Conservation (phyloP, 1,140 invertebrate species). For the Drosophila subpulchrella region DNA sequence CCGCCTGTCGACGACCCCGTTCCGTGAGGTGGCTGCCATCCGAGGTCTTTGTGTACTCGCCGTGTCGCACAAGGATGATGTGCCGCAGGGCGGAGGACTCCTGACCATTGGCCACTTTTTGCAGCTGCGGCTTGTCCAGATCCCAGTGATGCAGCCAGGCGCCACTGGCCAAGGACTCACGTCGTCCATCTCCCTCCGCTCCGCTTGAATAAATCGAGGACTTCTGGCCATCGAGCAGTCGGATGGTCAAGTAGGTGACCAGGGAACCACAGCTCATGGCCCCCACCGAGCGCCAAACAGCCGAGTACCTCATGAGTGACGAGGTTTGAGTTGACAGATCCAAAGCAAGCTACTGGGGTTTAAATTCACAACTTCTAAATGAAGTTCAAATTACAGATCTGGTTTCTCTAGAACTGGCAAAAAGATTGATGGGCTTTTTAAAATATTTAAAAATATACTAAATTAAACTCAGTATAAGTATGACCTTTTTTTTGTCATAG, state of each 20-base stretch:
- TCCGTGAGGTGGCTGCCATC: constrained; percentile 93
- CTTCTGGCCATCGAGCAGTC: constrained; percentile 26
- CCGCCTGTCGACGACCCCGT: constrained; percentile 93
- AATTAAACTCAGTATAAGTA: too few species aligned
- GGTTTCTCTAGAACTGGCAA: too few species aligned
- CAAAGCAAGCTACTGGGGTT: neutral
- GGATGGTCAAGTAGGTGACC: constrained; percentile 37
- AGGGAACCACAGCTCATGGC: constrained; percentile 56
- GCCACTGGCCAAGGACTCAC: constrained; percentile 51
- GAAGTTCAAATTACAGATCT: too few species aligned
- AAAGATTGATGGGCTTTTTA: too few species aligned
- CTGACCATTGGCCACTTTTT: constrained; percentile 84
- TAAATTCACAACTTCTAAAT: neutral
- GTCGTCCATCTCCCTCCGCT: neutral
- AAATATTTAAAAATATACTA: too few species aligned
- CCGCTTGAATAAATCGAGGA: neutral
- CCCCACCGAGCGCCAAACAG: constrained; percentile 37
- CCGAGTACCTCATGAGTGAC: constrained; percentile 28
- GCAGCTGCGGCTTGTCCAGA: constrained; percentile 86
- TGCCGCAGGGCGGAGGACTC: constrained; percentile 91
- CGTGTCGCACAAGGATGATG: constrained; percentile 96
- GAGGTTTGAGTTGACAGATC: neutral
- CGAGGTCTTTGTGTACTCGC: constrained; percentile 94
- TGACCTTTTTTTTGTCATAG: too few species aligned
- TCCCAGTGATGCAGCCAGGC: constrained; percentile 95